Conservation (phyloP, 1,140 invertebrate genomes). For the Adoxophyes honmai region DNA sequence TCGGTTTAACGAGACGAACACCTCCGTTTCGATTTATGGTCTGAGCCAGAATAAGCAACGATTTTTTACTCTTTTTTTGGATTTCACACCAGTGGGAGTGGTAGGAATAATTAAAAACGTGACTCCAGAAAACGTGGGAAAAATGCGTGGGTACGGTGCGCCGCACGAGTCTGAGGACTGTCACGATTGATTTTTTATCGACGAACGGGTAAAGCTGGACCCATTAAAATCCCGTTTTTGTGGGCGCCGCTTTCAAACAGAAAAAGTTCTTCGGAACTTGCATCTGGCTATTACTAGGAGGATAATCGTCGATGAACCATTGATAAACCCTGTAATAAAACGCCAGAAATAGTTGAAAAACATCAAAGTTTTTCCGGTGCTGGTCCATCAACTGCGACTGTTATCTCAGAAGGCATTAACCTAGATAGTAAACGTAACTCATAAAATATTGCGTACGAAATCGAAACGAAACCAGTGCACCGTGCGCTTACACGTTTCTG, state of each 20-base stretch:
- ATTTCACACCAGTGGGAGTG: background rate
- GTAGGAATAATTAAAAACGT: slow-evolving; percentile 18
- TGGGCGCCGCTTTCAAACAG: background rate
- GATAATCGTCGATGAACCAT: too few species aligned
- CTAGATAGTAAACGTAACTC: slow-evolving; percentile 55
- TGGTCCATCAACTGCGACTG: slow-evolving; percentile 23
- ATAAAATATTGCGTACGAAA: slow-evolving; percentile 53
- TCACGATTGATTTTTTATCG: slow-evolving; percentile 41
- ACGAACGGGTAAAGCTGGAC: slow-evolving; percentile 28
- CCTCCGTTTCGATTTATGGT: too few species aligned
- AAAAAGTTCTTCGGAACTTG: background rate
- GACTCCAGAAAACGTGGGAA: slow-evolving; percentile 40
- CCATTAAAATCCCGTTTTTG: slow-evolving; percentile 17
- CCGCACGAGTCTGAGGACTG: slow-evolving; percentile 14
- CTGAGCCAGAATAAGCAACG: too few species aligned
- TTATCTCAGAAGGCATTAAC: slow-evolving; percentile 59
- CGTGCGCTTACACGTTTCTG: slow-evolving; percentile 46
- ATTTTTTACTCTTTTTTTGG: background rate
- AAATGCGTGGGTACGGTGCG: slow-evolving; percentile 26
- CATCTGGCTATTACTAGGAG: too few species aligned
- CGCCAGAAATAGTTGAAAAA: slow-evolving; percentile 22
- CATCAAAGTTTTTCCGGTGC: slow-evolving; percentile 6
- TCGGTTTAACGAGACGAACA: too few species aligned
- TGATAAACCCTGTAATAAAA: slow-evolving; percentile 24
- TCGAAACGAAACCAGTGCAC: slow-evolving; percentile 51